phyloP scores from a whole-genome alignment of 2,113 vertebrate species.

The Xenopus borealis region DNA sequence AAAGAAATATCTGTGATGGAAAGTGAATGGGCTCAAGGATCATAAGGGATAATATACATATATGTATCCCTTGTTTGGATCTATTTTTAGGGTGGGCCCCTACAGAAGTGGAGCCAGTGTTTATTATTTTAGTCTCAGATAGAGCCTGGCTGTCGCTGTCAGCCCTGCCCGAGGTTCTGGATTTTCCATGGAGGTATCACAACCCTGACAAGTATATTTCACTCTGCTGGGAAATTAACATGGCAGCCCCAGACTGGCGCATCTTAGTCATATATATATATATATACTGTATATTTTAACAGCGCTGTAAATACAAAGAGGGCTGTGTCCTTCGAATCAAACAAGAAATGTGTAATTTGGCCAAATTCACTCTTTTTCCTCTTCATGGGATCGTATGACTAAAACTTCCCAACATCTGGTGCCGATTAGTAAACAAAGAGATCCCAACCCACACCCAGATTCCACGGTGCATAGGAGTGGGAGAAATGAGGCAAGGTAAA shows the following conservation, averaged over 20 bases:
- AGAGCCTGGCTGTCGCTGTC: no score
- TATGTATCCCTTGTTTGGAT: no score
- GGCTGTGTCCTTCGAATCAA: no score
- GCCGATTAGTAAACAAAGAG: slow-evolving; percentile 15
- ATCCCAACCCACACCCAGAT: slow-evolving; percentile 3
- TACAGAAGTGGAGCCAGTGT: no score
- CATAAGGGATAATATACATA: no score
- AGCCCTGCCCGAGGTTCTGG: no score
- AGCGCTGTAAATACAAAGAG: background rate
- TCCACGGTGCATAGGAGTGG: background rate
- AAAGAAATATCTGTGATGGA: no score
- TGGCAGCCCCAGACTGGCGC: background rate
- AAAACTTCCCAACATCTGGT: slow-evolving; percentile 15
- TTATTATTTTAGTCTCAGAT: no score
- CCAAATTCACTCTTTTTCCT: slow-evolving; percentile 6
- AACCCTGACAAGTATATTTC: no score
- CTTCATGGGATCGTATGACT: slow-evolving; percentile 11
- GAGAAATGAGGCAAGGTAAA: background rate
- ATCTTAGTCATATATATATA: background rate
- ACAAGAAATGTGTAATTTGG: background rate
- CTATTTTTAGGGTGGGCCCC: no score
- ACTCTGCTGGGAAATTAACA: background rate
- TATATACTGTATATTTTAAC: background rate
- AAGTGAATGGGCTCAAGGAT: no score
- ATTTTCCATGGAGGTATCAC: no score